Conservation (phyloP, 37 sponge, comb jelly and placozoan genomes). For the Aphrocallistes beatrix region DNA sequence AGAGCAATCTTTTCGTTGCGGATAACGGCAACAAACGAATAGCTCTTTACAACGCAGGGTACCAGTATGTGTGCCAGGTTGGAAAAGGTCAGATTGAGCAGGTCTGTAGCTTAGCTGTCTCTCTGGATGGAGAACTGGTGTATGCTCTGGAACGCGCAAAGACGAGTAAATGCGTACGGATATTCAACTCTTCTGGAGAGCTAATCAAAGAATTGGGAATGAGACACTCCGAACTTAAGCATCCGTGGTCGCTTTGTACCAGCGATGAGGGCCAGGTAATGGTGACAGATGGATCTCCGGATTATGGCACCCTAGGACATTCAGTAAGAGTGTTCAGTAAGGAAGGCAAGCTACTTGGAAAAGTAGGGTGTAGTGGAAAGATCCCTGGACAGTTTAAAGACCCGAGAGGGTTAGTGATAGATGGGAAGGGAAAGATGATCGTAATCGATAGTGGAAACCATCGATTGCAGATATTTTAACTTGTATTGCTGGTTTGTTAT, state of each 20-base stretch:
- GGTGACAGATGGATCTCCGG: constrained; percentile 5
- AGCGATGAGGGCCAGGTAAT: neutral
- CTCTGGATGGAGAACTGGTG: neutral
- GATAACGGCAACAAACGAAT: constrained; percentile 10
- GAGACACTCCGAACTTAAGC: constrained; percentile 1
- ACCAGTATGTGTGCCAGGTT: neutral
- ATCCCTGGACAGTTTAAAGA: constrained; percentile 3
- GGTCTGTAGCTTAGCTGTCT: neutral
- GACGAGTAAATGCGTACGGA: neutral
- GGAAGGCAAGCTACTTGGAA: neutral
- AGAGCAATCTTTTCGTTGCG: neutral
- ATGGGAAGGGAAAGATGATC: neutral
- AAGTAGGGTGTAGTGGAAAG: constrained; percentile 12
- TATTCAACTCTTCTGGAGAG: neutral
- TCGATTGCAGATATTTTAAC: neutral
- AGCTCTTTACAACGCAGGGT: neutral
- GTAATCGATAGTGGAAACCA: constrained; percentile 3
- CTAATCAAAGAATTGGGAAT: neutral
- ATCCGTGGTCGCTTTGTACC: neutral
- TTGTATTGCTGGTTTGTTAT: neutral
- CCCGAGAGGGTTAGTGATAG: constrained; percentile 1
- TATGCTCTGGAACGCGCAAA: neutral
- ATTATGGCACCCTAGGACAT: neutral
- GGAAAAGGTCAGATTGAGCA: neutral
- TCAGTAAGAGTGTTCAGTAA: neutral